These are phyloP conservation scores for Noctua fimbriata DNA, from an alignment of 2,888 invertebrate genomes.

Conservation along the genomic window DNA sequence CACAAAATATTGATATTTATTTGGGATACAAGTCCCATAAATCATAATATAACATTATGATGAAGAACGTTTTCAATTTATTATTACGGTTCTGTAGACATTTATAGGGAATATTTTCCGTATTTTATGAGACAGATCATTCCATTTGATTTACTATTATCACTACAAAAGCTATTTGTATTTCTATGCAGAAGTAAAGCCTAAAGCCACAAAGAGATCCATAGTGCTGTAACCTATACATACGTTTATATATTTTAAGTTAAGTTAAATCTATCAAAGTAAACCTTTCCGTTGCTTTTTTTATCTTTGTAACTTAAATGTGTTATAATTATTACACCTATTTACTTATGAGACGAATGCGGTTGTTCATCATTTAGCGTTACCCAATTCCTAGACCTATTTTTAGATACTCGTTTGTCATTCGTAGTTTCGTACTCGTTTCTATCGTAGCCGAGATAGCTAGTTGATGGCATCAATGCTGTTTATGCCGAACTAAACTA, in stretches of 20 bases:
- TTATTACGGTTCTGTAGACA: conserved; percentile 20
- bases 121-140: conserved; percentile 44
- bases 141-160: conserved; percentile 35
- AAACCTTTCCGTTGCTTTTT: background rate
- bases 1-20: conserved; percentile 9
- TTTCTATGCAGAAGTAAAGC: conserved; percentile 26
- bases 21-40: conserved; percentile 1
- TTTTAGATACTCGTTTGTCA: conserved; percentile 39
- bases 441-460: conserved; percentile 12
- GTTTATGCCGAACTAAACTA: background rate
- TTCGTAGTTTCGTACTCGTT: conserved; percentile 14
- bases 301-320: conserved; percentile 7
- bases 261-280: conserved; percentile 7
- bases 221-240: background rate
- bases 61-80: conserved; percentile 21
- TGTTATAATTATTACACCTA: background rate
- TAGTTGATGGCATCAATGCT: background rate
- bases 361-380: conserved; percentile 33
- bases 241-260: background rate
- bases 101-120: conserved; percentile 8
- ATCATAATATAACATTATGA: conserved; percentile 20
- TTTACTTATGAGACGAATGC: conserved; percentile 2
- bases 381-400: conserved; percentile 35
- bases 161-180: conserved; percentile 22
- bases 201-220: conserved; percentile 12